A percentile compares a stretch with the other conserved stretches of the same genome.
These are phyloP conservation scores for Ametastegia equiseti DNA, from an alignment of 2,888 invertebrate species.

Conservation along the genomic window DNA sequence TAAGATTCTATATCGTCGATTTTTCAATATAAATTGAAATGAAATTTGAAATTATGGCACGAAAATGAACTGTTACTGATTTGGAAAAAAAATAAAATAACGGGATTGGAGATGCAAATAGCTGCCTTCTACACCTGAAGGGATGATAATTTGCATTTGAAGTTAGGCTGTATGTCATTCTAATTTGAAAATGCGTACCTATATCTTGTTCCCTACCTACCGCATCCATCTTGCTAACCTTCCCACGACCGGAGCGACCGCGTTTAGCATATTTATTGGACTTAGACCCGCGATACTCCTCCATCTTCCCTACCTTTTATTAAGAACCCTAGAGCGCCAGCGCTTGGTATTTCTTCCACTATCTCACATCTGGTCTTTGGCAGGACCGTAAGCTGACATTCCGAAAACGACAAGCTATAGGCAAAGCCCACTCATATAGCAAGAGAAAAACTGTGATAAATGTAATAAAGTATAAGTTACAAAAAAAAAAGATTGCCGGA, in stretches of 20 bases:
- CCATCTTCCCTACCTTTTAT: conserved; percentile 6
- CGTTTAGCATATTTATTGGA: conserved; percentile 58
- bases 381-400: not conserved
- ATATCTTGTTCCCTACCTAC: not conserved
- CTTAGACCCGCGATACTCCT: not conserved
- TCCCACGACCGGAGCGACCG: conserved; percentile 33
- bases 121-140: not conserved
- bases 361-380: not conserved
- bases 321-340: not conserved
- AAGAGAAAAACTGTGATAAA: not conserved
- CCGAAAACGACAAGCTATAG: not conserved
- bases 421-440: not conserved
- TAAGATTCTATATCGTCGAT: no score
- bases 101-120: no score
- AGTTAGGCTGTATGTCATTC: not conserved
- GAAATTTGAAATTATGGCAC: not conserved
- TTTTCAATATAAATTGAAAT: no score
- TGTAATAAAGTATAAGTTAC: no score
- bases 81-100: not conserved
- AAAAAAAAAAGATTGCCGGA: no score
- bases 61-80: not conserved
- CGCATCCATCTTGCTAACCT: conserved; percentile 4
- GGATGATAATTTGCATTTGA: not conserved
- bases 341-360: not conserved
- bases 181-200: conserved; percentile 5